These are phyloP conservation scores for Quadriops clusia DNA, from an alignment of 2,888 invertebrate species.

Conservation along the genomic window DNA sequence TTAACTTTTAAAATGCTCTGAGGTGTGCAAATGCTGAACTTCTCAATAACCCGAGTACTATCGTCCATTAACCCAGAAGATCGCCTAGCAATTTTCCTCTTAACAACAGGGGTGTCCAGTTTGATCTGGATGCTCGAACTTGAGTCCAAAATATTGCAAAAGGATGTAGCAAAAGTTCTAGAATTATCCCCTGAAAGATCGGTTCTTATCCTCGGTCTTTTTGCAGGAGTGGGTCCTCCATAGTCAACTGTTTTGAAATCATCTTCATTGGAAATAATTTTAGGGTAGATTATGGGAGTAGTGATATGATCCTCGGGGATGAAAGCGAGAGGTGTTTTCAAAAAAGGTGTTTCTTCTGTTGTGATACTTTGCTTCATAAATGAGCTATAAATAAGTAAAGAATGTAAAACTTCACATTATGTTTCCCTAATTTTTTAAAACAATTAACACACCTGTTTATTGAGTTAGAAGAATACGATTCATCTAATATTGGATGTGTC, in stretches of 20 bases:
- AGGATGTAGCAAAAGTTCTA: neutral
- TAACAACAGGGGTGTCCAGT: slow-evolving; percentile 47
- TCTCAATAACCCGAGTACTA: slow-evolving; percentile 13
- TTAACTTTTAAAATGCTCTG: slow-evolving; percentile 58
- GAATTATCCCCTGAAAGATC: slow-evolving; percentile 10
- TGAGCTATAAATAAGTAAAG: too few species aligned
- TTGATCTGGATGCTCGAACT: slow-evolving; percentile 18
- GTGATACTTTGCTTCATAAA: slow-evolving; percentile 35
- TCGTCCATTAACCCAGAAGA: too few species aligned
- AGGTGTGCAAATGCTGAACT: slow-evolving; percentile 39
- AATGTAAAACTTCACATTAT: too few species aligned
- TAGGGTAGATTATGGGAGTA: slow-evolving; percentile 18
- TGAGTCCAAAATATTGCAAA: slow-evolving; percentile 4
- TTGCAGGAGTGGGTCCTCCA: slow-evolving; percentile 17
- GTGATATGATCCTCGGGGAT: neutral
- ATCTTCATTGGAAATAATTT: slow-evolving; percentile 13
- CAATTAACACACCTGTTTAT: too few species aligned
- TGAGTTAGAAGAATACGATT: too few species aligned
- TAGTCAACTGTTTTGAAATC: slow-evolving; percentile 12
- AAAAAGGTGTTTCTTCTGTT: slow-evolving; percentile 47
- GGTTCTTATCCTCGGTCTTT: slow-evolving; percentile 17
- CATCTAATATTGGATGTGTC: slow-evolving; percentile 27
- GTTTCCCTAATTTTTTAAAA: too few species aligned
- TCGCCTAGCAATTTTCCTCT: too few species aligned
- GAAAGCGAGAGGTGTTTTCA: slow-evolving; percentile 43